These are phyloP conservation scores for Netta rufina DNA, from an alignment of 2,797 vertebrate species.

Conservation along the genomic window DNA sequence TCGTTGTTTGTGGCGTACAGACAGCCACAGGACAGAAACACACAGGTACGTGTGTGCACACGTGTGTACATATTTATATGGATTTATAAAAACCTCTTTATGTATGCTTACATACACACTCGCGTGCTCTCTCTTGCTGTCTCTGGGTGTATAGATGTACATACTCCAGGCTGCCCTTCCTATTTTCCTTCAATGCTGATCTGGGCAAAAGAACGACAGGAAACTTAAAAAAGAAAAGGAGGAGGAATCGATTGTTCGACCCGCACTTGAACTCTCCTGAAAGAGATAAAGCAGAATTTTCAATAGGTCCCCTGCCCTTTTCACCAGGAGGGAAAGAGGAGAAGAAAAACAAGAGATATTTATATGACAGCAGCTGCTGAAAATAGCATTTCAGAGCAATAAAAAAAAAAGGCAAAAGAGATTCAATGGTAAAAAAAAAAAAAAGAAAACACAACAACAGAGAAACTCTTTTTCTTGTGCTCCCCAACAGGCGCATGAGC, in stretches of 20 bases:
- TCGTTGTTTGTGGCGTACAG: neutral
- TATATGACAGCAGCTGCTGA: constrained; percentile 88
- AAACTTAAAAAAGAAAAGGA: constrained; percentile 94
- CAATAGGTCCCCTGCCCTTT: constrained; percentile 88
- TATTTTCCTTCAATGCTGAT: constrained; percentile 89
- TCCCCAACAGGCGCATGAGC: constrained; percentile 75
- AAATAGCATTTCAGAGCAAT: constrained; percentile 85
- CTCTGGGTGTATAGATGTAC: constrained; percentile 77
- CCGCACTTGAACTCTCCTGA: constrained; percentile 94
- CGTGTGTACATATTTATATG: rapidly evolving
- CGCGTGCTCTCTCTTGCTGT: neutral
- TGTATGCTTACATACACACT: neutral
- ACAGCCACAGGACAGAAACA: neutral
- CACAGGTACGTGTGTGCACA: rapidly evolving
- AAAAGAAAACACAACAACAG: constrained; percentile 56
- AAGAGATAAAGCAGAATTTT: constrained; percentile 90
- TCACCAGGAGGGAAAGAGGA: constrained; percentile 86
- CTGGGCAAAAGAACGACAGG: constrained; percentile 91
- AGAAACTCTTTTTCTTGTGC: constrained; percentile 76
- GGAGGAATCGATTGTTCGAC: constrained; percentile 95
- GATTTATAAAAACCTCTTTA: neutral
- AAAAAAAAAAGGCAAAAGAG: constrained; percentile 82
- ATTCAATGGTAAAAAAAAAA: constrained; percentile 80
- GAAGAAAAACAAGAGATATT: constrained; percentile 89
- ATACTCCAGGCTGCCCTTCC: constrained; percentile 87